Evolutionary conservation across 23 tunicate genomes (phyloP).

Genomic region (Trididemnum miniatum): DNA sequence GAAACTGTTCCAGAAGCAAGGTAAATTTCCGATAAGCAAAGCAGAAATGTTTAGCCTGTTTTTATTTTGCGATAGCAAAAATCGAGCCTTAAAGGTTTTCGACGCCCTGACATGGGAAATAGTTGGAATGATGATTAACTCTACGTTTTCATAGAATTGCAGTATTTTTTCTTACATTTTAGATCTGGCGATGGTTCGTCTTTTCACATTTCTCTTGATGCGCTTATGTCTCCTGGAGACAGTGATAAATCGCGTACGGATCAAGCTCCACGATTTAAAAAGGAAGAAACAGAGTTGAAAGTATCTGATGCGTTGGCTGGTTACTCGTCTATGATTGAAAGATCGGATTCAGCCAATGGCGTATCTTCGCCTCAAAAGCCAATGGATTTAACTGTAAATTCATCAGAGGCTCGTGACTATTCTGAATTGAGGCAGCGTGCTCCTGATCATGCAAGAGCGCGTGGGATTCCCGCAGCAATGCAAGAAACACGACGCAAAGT

Average conservation of each 20-base stretch:
- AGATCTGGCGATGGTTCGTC: too few species aligned
- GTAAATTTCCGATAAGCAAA: too few species aligned
- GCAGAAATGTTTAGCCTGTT: too few species aligned
- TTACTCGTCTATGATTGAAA: background rate
- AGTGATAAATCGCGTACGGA: background rate
- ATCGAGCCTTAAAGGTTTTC: too few species aligned
- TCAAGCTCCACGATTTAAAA: background rate
- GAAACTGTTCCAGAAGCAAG: too few species aligned
- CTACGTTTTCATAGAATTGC: too few species aligned
- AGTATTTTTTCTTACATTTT: too few species aligned
- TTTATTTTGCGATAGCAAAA: too few species aligned
- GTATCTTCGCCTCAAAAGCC: conserved; percentile 21
- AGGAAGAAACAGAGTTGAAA: background rate
- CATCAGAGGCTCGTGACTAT: background rate
- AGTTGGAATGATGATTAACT: too few species aligned
- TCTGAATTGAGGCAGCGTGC: background rate
- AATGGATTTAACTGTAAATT: conserved; percentile 17
- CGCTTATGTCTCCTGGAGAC: conserved; percentile 32
- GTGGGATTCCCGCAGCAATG: background rate
- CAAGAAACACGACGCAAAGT: background rate
- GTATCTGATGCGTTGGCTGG: background rate
- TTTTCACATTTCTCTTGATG: conserved; percentile 62
- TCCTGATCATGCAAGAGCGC: background rate
- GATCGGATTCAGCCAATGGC: conserved; percentile 17
- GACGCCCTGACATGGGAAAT: too few species aligned